Conservation (phyloP, 2,113 vertebrate species). For the Sinosuthora webbiana region DNA sequence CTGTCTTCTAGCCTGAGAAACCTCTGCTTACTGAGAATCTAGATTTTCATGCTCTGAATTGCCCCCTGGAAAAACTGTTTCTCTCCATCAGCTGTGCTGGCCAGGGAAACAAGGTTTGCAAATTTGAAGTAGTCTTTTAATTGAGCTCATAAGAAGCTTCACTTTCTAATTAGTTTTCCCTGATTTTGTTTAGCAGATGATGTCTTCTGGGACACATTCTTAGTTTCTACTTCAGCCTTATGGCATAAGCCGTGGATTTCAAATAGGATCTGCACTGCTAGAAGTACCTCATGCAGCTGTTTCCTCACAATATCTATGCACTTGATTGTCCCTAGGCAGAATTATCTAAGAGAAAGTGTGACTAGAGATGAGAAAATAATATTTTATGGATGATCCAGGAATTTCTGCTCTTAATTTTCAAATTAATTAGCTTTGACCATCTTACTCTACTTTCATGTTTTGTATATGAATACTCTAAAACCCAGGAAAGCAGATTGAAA, state of each 20-base stretch:
- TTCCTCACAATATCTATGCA: not conserved
- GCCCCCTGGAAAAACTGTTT: not conserved
- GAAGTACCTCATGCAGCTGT: not conserved
- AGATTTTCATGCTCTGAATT: not conserved
- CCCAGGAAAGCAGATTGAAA: not conserved
- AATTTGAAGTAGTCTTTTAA: slow-evolving; percentile 9
- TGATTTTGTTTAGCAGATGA: not conserved
- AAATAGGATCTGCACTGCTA: not conserved
- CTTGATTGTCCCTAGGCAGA: not conserved
- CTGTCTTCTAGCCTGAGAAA: not conserved
- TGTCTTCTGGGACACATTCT: not conserved
- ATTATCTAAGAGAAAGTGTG: not conserved
- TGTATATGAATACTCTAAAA: not conserved
- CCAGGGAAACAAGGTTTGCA: not conserved
- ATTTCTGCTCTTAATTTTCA: not conserved
- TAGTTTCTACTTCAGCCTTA: not conserved
- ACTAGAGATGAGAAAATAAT: not conserved
- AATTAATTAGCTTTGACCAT: not conserved
- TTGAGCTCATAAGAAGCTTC: not conserved
- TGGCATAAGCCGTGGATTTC: not conserved
- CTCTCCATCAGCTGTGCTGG: not conserved
- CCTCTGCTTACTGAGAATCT: not conserved
- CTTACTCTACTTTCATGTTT: not conserved
- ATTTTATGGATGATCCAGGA: not conserved
- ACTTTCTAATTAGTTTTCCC: not conserved